Conservation (phyloP, 2,113 vertebrate genomes). For the Dermatemys mawii region DNA sequence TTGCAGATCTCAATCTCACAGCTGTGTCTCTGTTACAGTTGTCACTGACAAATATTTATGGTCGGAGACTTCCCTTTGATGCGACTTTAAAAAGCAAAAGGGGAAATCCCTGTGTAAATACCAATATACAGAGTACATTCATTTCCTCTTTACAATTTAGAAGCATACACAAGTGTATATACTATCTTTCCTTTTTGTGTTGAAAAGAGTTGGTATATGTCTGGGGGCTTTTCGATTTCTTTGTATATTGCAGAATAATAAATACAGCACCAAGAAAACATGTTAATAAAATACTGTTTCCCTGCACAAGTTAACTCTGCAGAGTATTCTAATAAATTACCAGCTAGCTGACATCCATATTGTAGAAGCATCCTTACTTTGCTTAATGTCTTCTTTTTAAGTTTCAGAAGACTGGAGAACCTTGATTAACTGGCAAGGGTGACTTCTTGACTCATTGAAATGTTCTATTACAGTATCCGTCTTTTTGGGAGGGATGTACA, state of each 20-base stretch:
- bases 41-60: conserved; percentile 6
- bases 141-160: neutral
- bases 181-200: conserved; percentile 13
- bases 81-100: neutral
- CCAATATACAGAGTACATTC: neutral
- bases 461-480: neutral
- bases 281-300: neutral
- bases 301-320: neutral
- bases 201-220: neutral
- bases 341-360: neutral
- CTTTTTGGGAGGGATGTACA: neutral
- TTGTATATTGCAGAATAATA: conserved; percentile 11
- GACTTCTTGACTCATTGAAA: neutral
- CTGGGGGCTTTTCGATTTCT: neutral
- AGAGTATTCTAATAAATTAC: neutral
- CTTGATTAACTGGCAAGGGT: neutral
- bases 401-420: neutral
- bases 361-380: neutral
- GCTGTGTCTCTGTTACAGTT: conserved; percentile 6
- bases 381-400: neutral
- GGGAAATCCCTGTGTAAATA: neutral
- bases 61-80: neutral
- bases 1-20: neutral
- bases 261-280: conserved; percentile 12
- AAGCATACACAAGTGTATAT: neutral